Percentiles rank a stretch among this genome's conserved stretches.
Evolutionary conservation across 64 coral and sea anemone species (phyloP).

Genomic region (Pocillopora verrucosa): DNA sequence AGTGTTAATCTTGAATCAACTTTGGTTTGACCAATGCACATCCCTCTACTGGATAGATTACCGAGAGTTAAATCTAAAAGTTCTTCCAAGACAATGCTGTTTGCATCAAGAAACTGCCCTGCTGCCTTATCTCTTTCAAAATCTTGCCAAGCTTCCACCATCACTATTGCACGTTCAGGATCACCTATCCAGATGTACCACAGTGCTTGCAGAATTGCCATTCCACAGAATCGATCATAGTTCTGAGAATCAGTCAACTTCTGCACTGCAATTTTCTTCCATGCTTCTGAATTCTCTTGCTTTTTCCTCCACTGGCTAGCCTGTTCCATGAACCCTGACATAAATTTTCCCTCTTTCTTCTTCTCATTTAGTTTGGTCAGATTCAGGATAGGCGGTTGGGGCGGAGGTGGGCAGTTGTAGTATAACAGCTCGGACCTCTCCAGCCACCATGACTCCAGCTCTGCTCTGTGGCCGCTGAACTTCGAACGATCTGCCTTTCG

Average conservation of each 20-base stretch:
- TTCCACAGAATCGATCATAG: conserved; percentile 44
- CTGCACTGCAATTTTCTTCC: conserved; percentile 35
- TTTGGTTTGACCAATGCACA: conserved; percentile 26
- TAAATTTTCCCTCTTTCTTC: background rate
- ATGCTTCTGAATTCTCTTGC: conserved; percentile 18
- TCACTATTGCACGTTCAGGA: conserved; percentile 14
- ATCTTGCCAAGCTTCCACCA: conserved; percentile 43
- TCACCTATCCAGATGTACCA: conserved; percentile 53
- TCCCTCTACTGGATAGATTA: conserved; percentile 15
- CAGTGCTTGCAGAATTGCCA: conserved; percentile 15
- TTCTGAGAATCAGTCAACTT: conserved; percentile 24
- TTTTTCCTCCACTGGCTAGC: background rate
- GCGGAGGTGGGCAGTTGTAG: conserved; percentile 26
- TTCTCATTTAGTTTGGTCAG: background rate
- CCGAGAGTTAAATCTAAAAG: conserved; percentile 17
- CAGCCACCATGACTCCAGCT: conserved; percentile 50
- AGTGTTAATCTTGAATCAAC: conserved; percentile 25
- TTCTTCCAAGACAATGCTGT: conserved; percentile 21
- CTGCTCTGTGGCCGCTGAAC: conserved; percentile 10
- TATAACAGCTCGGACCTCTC: conserved; percentile 37
- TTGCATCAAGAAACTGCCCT: background rate
- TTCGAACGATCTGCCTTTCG: background rate
- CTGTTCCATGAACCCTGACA: conserved; percentile 12
- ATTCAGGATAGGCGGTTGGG: conserved; percentile 8
- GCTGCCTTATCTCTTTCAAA: background rate